Evolutionary conservation across 2,797 vertebrate species (phyloP), one percentile per base, ranked within the genome.

Genomic region (Myoxocephalus aenaeus): DNA sequence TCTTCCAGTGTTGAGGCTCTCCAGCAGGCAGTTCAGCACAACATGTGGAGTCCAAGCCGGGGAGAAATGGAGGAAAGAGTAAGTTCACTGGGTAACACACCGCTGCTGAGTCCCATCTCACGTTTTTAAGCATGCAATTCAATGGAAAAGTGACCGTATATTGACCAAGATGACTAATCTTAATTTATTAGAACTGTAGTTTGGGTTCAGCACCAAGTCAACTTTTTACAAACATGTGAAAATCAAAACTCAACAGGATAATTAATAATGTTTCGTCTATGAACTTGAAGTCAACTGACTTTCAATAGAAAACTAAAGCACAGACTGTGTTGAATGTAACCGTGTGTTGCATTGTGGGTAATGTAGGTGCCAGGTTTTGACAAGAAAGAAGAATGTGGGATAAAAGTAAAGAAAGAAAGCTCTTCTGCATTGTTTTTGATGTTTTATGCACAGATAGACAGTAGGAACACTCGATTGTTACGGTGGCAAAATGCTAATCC

Each of bases 61-160:
- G 58, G 64, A 86, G 44, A 92, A 95, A 54, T 96, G 95, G 95
- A 94, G 95, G 58, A 82, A 81, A 57, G 88, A 95, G 95, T 96
- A 87, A 86, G 95, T 94, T 59, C 5, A 46, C 29, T 15, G 25
- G 25, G 25, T 5, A 14, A 22, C 51, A 48, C 46, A 20, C 46
- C 20, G 46, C 17, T 20, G 13, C 18, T 18, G 44, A 7, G 6
- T 7, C 17, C 2, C 46, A 48, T 13, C 40, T 15, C 40, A 38
- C 36, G 48, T 20, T 53, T 13, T 53, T 12, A 22, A 53, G 4
- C n/a, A 4, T 54, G 22, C 25, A 6, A 54, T 22, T 51, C 2
- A n/a, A 51, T 51, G 50, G n/a, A 51, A 51, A 51, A 22, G 48
- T 51, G 48, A 50, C 48, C 38, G 12, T 40, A 40, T 40, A 12